Evolutionary conservation across 2,797 vertebrate genomes (phyloP).

Genomic region (Acrocephalus scirpaceus): DNA sequence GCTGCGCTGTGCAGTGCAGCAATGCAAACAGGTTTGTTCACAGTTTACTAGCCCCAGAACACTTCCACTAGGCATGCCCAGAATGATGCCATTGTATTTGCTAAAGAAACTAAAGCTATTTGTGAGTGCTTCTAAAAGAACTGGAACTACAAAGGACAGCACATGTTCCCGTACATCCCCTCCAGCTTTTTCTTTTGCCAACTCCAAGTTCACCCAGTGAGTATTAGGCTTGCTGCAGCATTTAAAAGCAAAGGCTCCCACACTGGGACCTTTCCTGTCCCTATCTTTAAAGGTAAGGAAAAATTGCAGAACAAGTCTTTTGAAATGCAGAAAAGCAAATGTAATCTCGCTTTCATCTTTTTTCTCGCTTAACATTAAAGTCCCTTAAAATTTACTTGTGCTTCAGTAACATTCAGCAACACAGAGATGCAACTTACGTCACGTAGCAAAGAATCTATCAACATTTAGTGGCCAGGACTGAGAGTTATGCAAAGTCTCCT

Average conservation of each 20-base stretch:
- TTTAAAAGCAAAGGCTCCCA: slow-evolving; percentile 46
- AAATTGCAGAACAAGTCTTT: slow-evolving; percentile 38
- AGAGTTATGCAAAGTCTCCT: not conserved
- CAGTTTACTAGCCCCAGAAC: slow-evolving; percentile 74
- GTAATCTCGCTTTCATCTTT: not conserved
- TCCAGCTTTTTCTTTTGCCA: slow-evolving; percentile 56
- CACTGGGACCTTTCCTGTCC: not conserved
- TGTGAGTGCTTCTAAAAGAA: slow-evolving; percentile 70
- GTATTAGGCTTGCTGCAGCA: not conserved
- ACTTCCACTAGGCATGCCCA: slow-evolving; percentile 78
- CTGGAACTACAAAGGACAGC: slow-evolving; percentile 68
- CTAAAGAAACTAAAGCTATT: slow-evolving; percentile 73
- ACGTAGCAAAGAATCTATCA: not conserved
- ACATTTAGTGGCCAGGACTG: not conserved
- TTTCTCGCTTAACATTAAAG: not conserved
- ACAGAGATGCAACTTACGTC: not conserved
- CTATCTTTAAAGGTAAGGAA: slow-evolving; percentile 19
- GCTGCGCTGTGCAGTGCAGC: slow-evolving; percentile 68
- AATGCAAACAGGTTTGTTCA: slow-evolving; percentile 82
- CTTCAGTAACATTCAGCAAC: not conserved
- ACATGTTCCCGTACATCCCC: slow-evolving; percentile 59
- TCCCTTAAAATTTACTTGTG: not conserved
- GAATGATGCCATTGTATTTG: slow-evolving; percentile 75
- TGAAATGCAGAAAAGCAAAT: slow-evolving; percentile 20
- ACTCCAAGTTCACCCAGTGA: slow-evolving; percentile 45